phyloP scores from a whole-genome alignment of 2,113 vertebrate genomes.

The Xyrauchen texanus region DNA sequence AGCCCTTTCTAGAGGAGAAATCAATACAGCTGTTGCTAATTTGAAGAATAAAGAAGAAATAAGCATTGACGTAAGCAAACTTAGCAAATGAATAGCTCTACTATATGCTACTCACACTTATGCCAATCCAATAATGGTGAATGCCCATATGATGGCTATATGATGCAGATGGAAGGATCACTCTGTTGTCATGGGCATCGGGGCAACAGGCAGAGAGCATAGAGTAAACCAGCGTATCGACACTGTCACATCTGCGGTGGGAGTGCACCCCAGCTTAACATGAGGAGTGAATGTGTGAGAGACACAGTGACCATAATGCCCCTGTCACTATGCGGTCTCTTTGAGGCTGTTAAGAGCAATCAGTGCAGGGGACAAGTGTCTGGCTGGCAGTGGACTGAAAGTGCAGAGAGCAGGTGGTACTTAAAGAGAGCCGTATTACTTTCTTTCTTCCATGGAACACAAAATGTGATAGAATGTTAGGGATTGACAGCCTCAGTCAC shows the following conservation, averaged over 20 bases:
- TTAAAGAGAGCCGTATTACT: too few species aligned
- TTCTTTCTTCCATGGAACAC: too few species aligned
- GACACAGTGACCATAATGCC: conserved; percentile 19
- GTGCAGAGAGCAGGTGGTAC: background rate
- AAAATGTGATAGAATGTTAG: too few species aligned
- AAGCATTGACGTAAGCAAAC: conserved; percentile 38
- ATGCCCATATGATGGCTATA: background rate
- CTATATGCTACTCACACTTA: conserved; percentile 19
- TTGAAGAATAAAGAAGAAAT: conserved; percentile 35
- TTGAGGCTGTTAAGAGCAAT: conserved; percentile 34
- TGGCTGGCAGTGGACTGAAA: conserved; percentile 3
- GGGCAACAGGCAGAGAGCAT: conserved; percentile 33
- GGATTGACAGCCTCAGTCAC: too few species aligned
- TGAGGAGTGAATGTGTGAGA: background rate
- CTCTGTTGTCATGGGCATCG: conserved; percentile 36
- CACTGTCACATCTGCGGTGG: conserved; percentile 39
- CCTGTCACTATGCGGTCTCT: conserved; percentile 19
- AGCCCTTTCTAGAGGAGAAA: background rate
- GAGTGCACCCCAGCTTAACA: conserved; percentile 18
- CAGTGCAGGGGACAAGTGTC: conserved; percentile 21
- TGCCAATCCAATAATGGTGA: conserved; percentile 5
- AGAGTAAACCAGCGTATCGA: conserved; percentile 33
- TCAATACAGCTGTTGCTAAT: conserved; percentile 32
- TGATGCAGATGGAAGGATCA: conserved; percentile 24
- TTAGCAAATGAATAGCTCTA: conserved; percentile 28